Conservation (phyloP, 92 coral and sea anemone genomes). For the Pocillopora grandis region DNA sequence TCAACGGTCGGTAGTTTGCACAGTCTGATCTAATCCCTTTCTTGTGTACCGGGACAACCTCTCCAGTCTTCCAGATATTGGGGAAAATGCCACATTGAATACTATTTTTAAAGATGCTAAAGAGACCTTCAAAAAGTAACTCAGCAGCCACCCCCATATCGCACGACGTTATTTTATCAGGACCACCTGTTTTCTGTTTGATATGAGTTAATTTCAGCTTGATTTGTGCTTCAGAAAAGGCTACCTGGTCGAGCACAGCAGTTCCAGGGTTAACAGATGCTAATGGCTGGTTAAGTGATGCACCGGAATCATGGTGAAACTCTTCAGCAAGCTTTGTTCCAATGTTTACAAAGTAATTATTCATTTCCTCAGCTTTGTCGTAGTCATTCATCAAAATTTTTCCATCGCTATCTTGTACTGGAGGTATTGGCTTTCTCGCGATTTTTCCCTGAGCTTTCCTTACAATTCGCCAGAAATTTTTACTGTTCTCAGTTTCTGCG, state of each 20-base stretch:
- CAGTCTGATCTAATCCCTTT: slow-evolving; percentile 37
- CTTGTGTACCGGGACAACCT: slow-evolving; percentile 31
- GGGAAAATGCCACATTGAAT: slow-evolving; percentile 31
- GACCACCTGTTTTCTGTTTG: slow-evolving; percentile 34
- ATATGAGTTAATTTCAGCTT: slow-evolving; percentile 19
- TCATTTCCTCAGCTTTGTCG: slow-evolving; percentile 33
- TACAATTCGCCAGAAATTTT: slow-evolving; percentile 22
- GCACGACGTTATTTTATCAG: slow-evolving; percentile 30
- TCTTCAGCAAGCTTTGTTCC: slow-evolving; percentile 27
- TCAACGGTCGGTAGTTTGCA: slow-evolving; percentile 32
- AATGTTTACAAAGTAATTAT: slow-evolving; percentile 39
- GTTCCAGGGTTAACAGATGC: slow-evolving; percentile 3
- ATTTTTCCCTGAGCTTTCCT: slow-evolving; percentile 24
- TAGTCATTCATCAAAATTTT: slow-evolving; percentile 23
- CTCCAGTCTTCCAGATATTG: slow-evolving; percentile 26
- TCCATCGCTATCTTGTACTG: slow-evolving; percentile 24
- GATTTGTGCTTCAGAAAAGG: slow-evolving; percentile 15
- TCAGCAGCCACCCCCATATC: slow-evolving; percentile 38
- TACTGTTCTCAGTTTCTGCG: slow-evolving; percentile 23
- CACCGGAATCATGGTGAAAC: slow-evolving; percentile 11
- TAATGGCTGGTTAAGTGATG: background rate
- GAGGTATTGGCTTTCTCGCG: slow-evolving; percentile 34
- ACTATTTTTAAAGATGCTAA: slow-evolving; percentile 35
- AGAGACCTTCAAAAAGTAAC: slow-evolving; percentile 18
- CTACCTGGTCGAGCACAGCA: background rate